Conservation (phyloP, 2,113 vertebrate genomes). For the Petroica traversi region DNA sequence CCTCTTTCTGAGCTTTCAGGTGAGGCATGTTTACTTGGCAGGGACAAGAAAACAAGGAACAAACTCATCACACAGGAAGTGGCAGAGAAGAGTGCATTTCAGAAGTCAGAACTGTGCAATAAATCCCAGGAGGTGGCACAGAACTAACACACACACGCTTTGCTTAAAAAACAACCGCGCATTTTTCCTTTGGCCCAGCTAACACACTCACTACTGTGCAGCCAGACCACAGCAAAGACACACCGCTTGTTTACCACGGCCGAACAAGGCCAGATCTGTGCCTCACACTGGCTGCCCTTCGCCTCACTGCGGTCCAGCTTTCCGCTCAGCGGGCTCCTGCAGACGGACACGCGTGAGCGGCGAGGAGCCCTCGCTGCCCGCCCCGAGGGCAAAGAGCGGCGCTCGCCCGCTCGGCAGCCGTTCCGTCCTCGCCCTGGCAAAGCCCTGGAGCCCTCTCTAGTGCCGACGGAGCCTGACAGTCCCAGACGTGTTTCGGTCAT, state of each 20-base stretch:
- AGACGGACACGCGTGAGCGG: accelerated
- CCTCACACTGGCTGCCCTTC: neutral
- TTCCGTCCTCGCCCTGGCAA: neutral
- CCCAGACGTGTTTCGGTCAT: neutral
- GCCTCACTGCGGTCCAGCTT: neutral
- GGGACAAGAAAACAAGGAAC: neutral
- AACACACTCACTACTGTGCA: neutral
- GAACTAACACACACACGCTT: accelerated
- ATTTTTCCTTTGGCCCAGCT: neutral
- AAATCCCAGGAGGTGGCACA: neutral
- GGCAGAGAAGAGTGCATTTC: accelerated
- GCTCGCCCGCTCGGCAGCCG: accelerated
- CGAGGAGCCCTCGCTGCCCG: neutral
- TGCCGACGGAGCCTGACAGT: neutral
- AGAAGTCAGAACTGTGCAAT: neutral
- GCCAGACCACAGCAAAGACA: neutral
- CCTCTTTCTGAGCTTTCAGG: neutral
- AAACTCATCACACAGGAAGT: neutral
- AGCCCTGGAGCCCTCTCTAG: neutral
- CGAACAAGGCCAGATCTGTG: neutral
- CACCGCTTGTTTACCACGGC: neutral
- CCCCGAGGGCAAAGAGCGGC: neutral
- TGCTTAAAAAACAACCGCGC: accelerated
- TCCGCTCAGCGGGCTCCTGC: neutral
- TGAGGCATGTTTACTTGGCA: neutral